Conservation (phyloP, 1,140 invertebrate species). For the Trichogramma pretiosum region DNA sequence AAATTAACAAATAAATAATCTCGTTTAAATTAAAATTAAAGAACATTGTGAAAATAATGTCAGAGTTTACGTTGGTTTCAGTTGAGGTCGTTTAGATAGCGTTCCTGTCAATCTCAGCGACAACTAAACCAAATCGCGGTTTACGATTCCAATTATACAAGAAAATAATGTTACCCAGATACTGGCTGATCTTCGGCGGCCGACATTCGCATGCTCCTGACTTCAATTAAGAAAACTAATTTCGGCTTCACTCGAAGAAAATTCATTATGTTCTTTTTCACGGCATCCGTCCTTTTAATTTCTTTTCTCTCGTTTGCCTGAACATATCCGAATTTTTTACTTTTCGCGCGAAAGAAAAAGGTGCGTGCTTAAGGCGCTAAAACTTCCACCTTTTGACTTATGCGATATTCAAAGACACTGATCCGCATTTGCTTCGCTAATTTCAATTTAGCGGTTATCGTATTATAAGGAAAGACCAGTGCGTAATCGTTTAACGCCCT, state of each 20-base stretch:
- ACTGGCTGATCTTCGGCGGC: no score
- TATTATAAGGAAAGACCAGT: constrained; percentile 19
- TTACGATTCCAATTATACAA: constrained; percentile 34
- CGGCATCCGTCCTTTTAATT: constrained; percentile 16
- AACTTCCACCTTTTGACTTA: no score
- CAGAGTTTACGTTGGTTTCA: no score
- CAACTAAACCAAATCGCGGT: constrained; percentile 12
- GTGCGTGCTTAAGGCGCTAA: no score
- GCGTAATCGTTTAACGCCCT: constrained; percentile 31
- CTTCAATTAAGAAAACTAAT: constrained; percentile 39
- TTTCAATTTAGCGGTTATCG: constrained; percentile 37
- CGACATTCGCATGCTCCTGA: constrained; percentile 5
- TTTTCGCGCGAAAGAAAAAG: no score
- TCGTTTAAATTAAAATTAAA: no score
- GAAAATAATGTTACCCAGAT: no score
- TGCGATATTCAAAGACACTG: not conserved
- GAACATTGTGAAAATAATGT: no score
- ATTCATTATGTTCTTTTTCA: constrained; percentile 2
- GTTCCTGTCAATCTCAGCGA: no score
- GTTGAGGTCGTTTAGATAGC: no score
- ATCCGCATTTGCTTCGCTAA: constrained; percentile 14
- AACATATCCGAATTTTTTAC: not conserved
- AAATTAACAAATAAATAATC: no score
- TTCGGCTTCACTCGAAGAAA: constrained; percentile 22
- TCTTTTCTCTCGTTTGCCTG: constrained; percentile 12